These are phyloP conservation scores for Limosa lapponica DNA, from an alignment of 2,797 vertebrate species.

Conservation along the genomic window DNA sequence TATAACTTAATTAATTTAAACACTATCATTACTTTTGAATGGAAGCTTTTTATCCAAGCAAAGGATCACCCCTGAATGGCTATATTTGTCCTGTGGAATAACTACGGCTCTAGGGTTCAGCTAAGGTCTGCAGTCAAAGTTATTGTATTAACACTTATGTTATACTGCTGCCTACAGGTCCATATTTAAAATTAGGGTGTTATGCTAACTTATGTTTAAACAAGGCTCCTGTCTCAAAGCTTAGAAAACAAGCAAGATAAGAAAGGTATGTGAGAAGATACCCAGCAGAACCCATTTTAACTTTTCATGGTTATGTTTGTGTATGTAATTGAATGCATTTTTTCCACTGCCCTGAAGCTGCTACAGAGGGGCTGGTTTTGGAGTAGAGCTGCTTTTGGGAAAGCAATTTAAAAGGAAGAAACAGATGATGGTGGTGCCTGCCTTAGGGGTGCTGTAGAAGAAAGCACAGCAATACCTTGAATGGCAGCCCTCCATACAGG, in stretches of 20 bases:
- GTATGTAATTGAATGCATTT: background rate
- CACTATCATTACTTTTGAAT: slow-evolving; percentile 9
- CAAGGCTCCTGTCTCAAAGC: background rate
- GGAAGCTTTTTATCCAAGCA: slow-evolving; percentile 46
- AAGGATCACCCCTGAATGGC: slow-evolving; percentile 19
- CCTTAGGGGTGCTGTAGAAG: background rate
- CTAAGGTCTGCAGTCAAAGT: slow-evolving; percentile 26
- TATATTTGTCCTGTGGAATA: background rate
- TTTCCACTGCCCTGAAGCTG: background rate
- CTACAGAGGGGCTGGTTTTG: background rate
- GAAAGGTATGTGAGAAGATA: background rate
- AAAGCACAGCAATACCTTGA: background rate
- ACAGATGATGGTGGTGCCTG: background rate
- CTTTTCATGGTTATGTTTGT: background rate
- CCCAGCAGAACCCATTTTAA: background rate
- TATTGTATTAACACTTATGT: slow-evolving; percentile 28
- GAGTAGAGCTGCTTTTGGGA: background rate
- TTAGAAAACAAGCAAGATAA: slow-evolving; percentile 27
- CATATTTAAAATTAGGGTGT: slow-evolving; percentile 35
- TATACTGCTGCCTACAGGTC: slow-evolving; percentile 62
- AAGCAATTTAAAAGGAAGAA: background rate
- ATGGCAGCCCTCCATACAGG: background rate
- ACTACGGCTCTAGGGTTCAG: slow-evolving; percentile 8
- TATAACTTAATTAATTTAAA: slow-evolving; percentile 57
- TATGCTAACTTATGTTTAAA: slow-evolving; percentile 12